Percentiles rank a stretch among this genome's conserved stretches.
Evolutionary conservation across 1,140 invertebrate genomes (phyloP).

Genomic region (Drosophila murphyi): DNA sequence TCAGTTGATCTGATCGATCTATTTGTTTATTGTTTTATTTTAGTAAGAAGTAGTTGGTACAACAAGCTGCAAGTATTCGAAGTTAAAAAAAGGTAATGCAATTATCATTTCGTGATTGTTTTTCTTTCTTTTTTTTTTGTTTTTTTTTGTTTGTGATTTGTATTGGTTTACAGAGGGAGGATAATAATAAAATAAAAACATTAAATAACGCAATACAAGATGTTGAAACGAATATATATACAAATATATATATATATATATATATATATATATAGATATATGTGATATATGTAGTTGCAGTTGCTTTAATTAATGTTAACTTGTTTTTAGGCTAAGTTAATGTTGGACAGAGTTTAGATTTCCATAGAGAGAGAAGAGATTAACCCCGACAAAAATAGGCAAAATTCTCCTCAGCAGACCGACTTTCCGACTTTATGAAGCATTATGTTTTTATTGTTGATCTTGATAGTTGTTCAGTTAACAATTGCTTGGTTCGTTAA

Average conservation of each 20-base stretch:
- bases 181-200: constrained; percentile 20
- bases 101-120: constrained; percentile 47
- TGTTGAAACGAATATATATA: constrained; percentile 4
- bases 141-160: constrained; percentile 10
- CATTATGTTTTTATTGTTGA: constrained; percentile 22
- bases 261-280: no score
- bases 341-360: constrained; percentile 14
- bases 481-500: constrained; percentile 38
- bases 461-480: constrained; percentile 22
- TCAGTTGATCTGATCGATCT: constrained; percentile 43
- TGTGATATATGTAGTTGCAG: constrained; percentile 6
- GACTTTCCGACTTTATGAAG: constrained; percentile 30
- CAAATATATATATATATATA: background rate
- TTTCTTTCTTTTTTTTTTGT: constrained; percentile 14
- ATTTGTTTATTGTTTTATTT: constrained; percentile 41
- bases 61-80: constrained; percentile 81
- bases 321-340: constrained; percentile 20
- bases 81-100: constrained; percentile 66
- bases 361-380: background rate
- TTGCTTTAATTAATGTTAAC: constrained; percentile 21
- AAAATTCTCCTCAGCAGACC: constrained; percentile 19
- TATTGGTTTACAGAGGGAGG: constrained; percentile 9
- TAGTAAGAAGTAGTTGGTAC: constrained; percentile 80
- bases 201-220: constrained; percentile 37
- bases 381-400: constrained; percentile 7